A percentile compares a stretch with the other conserved stretches of the same genome.
These are phyloP conservation scores for Pteronotus mesoamericanus DNA, from an alignment of 2,797 vertebrate species.

Conservation along the genomic window DNA sequence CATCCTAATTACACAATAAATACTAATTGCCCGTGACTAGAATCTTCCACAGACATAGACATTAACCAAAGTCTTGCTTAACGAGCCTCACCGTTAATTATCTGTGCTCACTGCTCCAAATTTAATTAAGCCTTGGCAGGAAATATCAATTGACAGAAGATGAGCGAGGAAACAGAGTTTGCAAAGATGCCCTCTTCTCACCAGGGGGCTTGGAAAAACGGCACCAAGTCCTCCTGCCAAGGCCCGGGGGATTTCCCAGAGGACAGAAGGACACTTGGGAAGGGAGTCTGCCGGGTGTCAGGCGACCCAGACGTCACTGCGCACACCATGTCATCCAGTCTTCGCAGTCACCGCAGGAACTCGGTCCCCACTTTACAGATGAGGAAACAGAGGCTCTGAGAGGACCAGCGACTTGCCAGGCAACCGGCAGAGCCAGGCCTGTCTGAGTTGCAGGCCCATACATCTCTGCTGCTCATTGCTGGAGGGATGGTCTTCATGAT, in stretches of 20 bases:
- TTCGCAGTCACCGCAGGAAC: not conserved
- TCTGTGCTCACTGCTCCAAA: constrained; percentile 36
- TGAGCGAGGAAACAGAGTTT: not conserved
- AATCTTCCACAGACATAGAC: constrained; percentile 47
- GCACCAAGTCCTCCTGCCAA: not conserved
- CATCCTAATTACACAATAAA: constrained; percentile 70
- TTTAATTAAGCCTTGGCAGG: constrained; percentile 71
- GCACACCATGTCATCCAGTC: not conserved
- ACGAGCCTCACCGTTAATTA: constrained; percentile 46
- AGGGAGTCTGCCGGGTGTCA: not conserved
- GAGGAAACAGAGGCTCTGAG: not conserved
- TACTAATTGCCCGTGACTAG: constrained; percentile 48
- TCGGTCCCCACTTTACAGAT: not conserved
- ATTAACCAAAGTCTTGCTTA: constrained; percentile 48
- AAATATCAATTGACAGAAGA: not conserved
- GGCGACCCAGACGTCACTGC: not conserved
- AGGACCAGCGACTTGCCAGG: not conserved
- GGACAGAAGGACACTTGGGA: not conserved
- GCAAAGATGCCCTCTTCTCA: not conserved
- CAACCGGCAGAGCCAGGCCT: not conserved
- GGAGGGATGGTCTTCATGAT: not conserved
- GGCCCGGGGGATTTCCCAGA: not conserved
- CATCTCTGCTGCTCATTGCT: rapidly evolving
- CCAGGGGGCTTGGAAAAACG: not conserved
- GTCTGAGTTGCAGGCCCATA: not conserved